Evolutionary conservation across 1,140 invertebrate genomes (phyloP).

Genomic region (Marisa cornuarietis): DNA sequence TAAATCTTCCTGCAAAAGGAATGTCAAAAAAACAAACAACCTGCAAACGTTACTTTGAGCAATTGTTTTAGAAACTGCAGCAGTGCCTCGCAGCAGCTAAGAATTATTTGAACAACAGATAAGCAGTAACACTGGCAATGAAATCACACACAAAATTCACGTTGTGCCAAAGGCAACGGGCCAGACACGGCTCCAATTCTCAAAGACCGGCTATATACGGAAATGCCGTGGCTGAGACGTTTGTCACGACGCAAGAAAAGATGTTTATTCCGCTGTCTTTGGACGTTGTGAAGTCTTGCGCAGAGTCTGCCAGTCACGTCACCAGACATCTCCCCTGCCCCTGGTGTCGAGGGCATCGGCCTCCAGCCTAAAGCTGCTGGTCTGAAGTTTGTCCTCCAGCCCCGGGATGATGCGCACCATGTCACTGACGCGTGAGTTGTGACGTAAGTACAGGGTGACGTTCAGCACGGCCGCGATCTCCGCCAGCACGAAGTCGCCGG

Average conservation of each 20-base stretch:
- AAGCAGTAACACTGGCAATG: no score
- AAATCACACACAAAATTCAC: no score
- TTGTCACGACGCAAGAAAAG: no score
- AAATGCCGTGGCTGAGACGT: neutral
- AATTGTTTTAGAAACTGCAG: no score
- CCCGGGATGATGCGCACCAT: conserved; percentile 49
- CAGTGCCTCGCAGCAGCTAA: no score
- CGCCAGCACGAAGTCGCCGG: conserved; percentile 45
- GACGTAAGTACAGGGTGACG: conserved; percentile 51
- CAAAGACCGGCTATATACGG: neutral
- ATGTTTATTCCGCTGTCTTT: neutral
- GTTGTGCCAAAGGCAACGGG: neutral
- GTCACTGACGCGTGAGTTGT: conserved; percentile 39
- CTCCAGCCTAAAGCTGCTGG: neutral
- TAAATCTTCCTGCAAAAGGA: no score
- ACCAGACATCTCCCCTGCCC: neutral
- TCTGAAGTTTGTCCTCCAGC: conserved; percentile 38
- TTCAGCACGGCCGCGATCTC: conserved; percentile 51
- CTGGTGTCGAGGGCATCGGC: neutral
- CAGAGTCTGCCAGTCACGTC: neutral
- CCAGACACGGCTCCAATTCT: neutral
- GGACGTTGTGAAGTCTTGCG: neutral
- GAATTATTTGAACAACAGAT: no score
- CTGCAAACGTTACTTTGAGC: no score
- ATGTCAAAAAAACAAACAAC: no score